Conservation (phyloP, 2,113 vertebrate genomes). For the Limnothrissa miodon region DNA sequence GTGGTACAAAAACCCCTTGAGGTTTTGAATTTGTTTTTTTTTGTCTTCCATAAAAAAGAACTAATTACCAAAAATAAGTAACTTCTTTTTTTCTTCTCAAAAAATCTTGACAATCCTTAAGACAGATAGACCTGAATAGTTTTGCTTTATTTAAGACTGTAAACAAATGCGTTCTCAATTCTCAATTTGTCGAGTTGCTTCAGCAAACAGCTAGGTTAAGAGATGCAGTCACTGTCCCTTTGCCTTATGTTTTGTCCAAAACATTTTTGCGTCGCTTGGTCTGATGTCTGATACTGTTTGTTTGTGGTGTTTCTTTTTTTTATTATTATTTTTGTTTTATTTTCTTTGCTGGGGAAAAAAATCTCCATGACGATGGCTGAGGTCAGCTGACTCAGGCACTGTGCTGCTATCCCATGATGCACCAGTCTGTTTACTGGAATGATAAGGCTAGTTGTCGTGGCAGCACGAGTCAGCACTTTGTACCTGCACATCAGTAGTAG, state of each 20-base stretch:
- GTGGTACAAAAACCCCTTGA: slow-evolving; percentile 79
- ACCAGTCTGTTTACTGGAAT: slow-evolving; percentile 34
- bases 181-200: slow-evolving; percentile 45
- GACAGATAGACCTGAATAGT: slow-evolving; percentile 81
- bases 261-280: neutral
- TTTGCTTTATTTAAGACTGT: slow-evolving; percentile 70
- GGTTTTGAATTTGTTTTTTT: slow-evolving; percentile 65
- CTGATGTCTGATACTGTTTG: neutral
- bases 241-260: slow-evolving; percentile 40
- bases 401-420: slow-evolving; percentile 32
- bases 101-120: slow-evolving; percentile 78
- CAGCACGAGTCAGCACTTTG: slow-evolving; percentile 31
- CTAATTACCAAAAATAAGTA: slow-evolving; percentile 81
- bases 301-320: neutral
- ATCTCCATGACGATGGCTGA: slow-evolving; percentile 7
- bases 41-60: slow-evolving; percentile 67
- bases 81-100: slow-evolving; percentile 66
- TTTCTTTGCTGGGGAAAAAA: slow-evolving; percentile 10
- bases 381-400: neutral
- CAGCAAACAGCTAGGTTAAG: slow-evolving; percentile 35
- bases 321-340: too few relatives aligned
- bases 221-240: slow-evolving; percentile 39
- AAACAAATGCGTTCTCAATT: slow-evolving; percentile 64
- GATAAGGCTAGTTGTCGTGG: slow-evolving; percentile 43
- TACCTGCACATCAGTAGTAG: neutral